Base-by-base conservation (phyloP, 2,888 invertebrate genomes). In the Campaea margaritaria region DNA sequence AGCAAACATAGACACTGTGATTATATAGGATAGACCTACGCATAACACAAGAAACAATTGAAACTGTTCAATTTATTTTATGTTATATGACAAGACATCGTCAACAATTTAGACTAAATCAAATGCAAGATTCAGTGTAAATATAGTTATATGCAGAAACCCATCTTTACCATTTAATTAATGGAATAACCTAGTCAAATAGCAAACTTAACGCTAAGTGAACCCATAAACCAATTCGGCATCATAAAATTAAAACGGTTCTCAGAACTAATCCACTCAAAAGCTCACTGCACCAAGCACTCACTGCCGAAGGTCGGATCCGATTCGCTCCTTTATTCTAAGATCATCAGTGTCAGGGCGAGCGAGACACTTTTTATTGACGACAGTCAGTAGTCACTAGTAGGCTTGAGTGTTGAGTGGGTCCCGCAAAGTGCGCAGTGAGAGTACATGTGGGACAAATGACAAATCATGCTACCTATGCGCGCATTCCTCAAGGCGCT, bases 321-420 rank as follows among this genome's bases (percentile, higher is more conserved):
- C 75, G 79, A 77, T 78, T 81, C 75, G 75, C 69, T 77, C 81
- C 79, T 83, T 83, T 84, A 83, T 83, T 80, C 81, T 78, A 79
- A 80, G 78, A 85, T 77, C 86, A 90, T 87, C 86, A 89, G 89
- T 90, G 91, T 91, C 91, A 91, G 69, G 90, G 89, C 77, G 75
- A 90, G 69, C 89, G 79, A 85, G 84, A 83, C 83, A 82, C 76
- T 82, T 81, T 82, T 73, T 76, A 66, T 61, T 62, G 58, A 68
- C 46, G 15, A 43, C 75, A 21, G 21, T 73, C 62, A 64, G 51
- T 64, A 49, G 59, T 47, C 58, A 56, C 51, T 36, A 41, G 58
- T 56, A 58, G 62, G 59, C 34, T 36, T 62, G 48, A 54, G 12
- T 42, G 21, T 16, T 45, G 39, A 41, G 41, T 44, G 28, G 3